Base-by-base conservation (phyloP, 2,888 invertebrate species). In the Orchesellides sinensis region DNA sequence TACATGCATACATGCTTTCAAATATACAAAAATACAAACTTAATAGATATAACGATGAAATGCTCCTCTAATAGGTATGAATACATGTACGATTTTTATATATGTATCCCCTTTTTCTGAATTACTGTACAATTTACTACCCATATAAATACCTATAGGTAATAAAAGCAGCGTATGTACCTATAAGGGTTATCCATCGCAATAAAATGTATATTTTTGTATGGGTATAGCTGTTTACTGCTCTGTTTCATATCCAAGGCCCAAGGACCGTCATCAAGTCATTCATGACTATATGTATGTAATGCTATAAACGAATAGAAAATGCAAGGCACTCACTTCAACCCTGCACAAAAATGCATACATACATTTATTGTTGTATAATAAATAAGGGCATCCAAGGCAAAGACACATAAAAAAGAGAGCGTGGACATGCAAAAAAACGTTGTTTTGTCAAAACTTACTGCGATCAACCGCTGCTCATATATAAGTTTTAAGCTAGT, bases 391-490 rank as follows among this genome's bases (percentile, higher is more conserved):
- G 66, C 29, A 47, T 4, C n/a, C 77, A 77, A 66, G 47, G 68
- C 56, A 77, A 79, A 32, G 69, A 6, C n/a, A n/a, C n/a, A n/a
- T n/a, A 52, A 52, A 69, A 32, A 69, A 68, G 70, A 72, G 79
- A 72, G 52, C 54, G 70, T 79, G 77, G 47, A 74, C 63, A 40
- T 8, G n/a, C 40, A n/a, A 5, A 69, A 69, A 65, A 49, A 68
- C 68, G 77, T 77, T 77, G 40, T 47, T 77, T 74, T n/a, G n/a
- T n/a, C 4, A 47, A 8, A 8, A 17, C 47, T 47, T 35, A 35
- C 35, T 47, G 47, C 21, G 52, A 52, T 5, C 52, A 6, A n/a
- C 47, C 4, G 4, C 35, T 35, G 6, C 35, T 35, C 35, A n/a
- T n/a, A n/a, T n/a, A n/a, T n/a, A n/a, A n/a, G n/a, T n/a, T n/a